Evolutionary conservation across 2,888 invertebrate genomes (phyloP).

Genomic region (Rotaria magnacalcarata): DNA sequence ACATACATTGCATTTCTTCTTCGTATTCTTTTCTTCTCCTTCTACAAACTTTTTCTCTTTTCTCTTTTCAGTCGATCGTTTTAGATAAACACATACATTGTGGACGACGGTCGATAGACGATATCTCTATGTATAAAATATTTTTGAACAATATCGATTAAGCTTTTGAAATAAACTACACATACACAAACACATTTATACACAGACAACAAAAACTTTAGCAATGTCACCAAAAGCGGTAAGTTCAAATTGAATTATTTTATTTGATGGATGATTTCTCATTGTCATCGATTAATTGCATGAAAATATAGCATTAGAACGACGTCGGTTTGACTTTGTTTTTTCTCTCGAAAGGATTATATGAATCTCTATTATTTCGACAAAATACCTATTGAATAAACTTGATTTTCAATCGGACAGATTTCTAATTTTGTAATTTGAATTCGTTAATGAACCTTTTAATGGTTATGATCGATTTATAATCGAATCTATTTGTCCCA

Average conservation of each 20-base stretch:
- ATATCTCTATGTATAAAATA: constrained; percentile 23
- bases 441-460: neutral
- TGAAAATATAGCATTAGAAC: too few relatives aligned
- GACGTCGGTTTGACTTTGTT: too few relatives aligned
- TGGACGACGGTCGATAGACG: constrained; percentile 4
- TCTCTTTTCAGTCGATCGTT: neutral
- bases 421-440: too few relatives aligned
- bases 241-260: neutral
- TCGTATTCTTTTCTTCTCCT: neutral
- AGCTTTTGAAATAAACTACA: neutral
- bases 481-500: neutral
- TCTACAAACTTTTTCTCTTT: neutral
- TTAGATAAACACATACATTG: constrained; percentile 15
- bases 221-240: constrained; percentile 11
- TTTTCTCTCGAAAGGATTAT: too few relatives aligned
- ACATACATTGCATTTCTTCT: constrained; percentile 4
- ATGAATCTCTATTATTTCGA: too few relatives aligned
- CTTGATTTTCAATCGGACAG: too few relatives aligned
- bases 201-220: neutral
- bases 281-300: neutral
- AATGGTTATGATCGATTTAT: neutral
- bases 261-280: neutral
- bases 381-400: too few relatives aligned
- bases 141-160: neutral
- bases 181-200: neutral